Percentiles rank a stretch among this genome's conserved stretches.
Conservation (phyloP, 2,888 invertebrate species). For the Erebia aethiops region DNA sequence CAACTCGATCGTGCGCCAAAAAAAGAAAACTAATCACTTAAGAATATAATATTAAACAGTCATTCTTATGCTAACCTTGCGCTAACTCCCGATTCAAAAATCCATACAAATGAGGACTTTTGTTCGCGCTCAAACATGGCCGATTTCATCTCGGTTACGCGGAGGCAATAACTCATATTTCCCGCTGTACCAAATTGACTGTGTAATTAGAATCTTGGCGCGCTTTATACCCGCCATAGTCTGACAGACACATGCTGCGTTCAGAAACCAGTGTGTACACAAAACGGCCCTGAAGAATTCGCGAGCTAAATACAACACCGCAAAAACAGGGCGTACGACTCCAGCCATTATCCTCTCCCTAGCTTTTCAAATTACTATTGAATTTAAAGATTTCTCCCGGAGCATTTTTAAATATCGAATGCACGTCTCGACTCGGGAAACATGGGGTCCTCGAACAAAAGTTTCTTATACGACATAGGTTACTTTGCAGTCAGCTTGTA, state of each 20-base stretch:
- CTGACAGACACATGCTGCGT: conserved; percentile 73
- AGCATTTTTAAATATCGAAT: conserved; percentile 74
- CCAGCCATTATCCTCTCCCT: conserved; percentile 71
- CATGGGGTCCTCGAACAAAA: conserved; percentile 59
- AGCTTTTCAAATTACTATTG: conserved; percentile 79
- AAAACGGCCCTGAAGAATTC: conserved; percentile 73
- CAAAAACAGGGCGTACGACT: conserved; percentile 75
- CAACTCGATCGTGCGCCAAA: conserved; percentile 54
- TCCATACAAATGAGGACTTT: conserved; percentile 53
- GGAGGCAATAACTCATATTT: conserved; percentile 74
- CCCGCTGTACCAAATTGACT: conserved; percentile 78
- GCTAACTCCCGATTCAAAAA: conserved; percentile 57
- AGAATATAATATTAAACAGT: conserved; percentile 56
- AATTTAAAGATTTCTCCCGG: conserved; percentile 76
- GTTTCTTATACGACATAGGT: conserved; percentile 50
- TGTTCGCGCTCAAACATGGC: conserved; percentile 67
- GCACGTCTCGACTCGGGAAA: conserved; percentile 65
- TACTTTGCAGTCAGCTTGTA: conserved; percentile 48
- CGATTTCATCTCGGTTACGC: conserved; percentile 74
- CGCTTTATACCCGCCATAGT: conserved; percentile 61
- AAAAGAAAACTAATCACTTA: conserved; percentile 60
- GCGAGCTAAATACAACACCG: conserved; percentile 80
- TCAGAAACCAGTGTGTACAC: conserved; percentile 76
- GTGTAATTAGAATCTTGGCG: conserved; percentile 77
- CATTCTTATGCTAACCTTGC: conserved; percentile 70